Percentiles rank a stretch among this genome's conserved stretches.
Conservation (phyloP, 2,113 vertebrate species). For the Junco hyemalis region DNA sequence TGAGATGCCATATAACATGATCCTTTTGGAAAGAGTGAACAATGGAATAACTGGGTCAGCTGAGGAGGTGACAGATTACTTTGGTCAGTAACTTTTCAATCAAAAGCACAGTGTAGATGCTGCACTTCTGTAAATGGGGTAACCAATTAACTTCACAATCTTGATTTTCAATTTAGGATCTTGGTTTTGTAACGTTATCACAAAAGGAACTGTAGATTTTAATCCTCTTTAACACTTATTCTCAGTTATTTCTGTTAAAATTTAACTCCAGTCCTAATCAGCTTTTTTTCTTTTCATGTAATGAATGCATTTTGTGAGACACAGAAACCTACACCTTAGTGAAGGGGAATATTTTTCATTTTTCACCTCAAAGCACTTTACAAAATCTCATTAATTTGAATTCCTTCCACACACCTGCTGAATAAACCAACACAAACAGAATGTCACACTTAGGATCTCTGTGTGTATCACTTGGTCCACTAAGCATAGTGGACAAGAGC, state of each 20-base stretch:
- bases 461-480: not conserved
- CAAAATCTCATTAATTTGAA: slow-evolving; percentile 36
- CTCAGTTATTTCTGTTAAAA: not conserved
- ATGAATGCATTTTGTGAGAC: not conserved
- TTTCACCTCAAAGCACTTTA: slow-evolving; percentile 37
- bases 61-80: not conserved
- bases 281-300: not conserved
- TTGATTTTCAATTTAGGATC: not conserved
- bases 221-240: not conserved
- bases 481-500: not conserved
- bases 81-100: not conserved
- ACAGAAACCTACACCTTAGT: not conserved
- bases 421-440: slow-evolving; percentile 18
- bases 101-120: not conserved
- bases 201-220: not conserved
- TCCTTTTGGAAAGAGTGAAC: not conserved
- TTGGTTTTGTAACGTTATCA: not conserved
- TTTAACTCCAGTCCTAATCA: not conserved
- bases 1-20: not conserved
- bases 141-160: not conserved
- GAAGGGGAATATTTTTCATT: slow-evolving; percentile 23
- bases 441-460: not conserved
- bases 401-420: slow-evolving; percentile 14
- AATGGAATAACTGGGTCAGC: not conserved
- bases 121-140: not conserved